Base-by-base conservation (phyloP, 2,888 invertebrate species). In the Parnassius apollo region DNA sequence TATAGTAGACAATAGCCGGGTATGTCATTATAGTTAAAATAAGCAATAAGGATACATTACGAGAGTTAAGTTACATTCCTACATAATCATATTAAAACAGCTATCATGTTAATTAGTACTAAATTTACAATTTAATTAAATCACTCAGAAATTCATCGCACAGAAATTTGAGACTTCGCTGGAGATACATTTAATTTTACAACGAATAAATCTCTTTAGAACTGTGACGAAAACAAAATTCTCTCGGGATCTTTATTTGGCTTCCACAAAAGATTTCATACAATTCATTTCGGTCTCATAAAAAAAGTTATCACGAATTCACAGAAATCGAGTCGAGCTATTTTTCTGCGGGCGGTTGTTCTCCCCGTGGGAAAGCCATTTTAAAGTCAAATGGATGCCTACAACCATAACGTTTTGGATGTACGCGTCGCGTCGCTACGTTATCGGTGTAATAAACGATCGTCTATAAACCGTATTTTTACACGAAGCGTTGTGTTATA, bases 221-320 rank as follows among this genome's bases (percentile, higher is more conserved):
- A 79, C 71, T 78, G 82, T 81, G 81, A 81, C 76, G 82, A 84
- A 86, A 86, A 82, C 80, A 80, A 82, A 80, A 85, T 80, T 82
- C 81, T 80, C 79, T 73, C 71, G 78, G 83, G 81, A 81, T 84
- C 81, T 86, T 87, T 86, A 82, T 82, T 83, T 81, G 84, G 83
- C 80, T 86, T 78, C 78, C 80, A 86, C 83, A 85, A 86, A 87
- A 86, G 85, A 85, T 86, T 87, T 87, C 83, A 83, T 84, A 86
- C 85, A 88, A 88, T 88, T 86, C 86, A 88, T 88, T 88, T 86
- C 82, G 80, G 82, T 80, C 80, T 82, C 85, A 86, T 88, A 89
- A 88, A 88, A 63, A 88, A 89, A 87, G 85, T 88, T 88, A 88
- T 87, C 86, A 85, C 83, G 79, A 79, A 85, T 88, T 88, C 86